Evolutionary conservation across 2,113 vertebrate genomes (phyloP).

Genomic region (Urocynchramus pylzowi): DNA sequence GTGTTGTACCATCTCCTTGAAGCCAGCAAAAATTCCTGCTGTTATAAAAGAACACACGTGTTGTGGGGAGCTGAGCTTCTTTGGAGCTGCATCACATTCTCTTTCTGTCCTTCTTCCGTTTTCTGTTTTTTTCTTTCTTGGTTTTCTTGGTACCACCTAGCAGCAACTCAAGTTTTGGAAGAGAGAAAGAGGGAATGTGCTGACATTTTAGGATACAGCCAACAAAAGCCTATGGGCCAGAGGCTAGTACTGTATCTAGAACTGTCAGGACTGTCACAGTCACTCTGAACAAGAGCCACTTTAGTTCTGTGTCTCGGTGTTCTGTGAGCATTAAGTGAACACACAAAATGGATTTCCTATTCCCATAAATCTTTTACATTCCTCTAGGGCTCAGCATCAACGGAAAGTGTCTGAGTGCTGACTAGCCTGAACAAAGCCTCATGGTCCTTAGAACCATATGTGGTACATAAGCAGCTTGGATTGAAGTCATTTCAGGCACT

Average conservation of each 20-base stretch:
- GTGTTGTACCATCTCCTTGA: neutral
- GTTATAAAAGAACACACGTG: neutral
- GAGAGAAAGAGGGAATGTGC: neutral
- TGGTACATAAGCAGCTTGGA: neutral
- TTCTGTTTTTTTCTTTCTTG: neutral
- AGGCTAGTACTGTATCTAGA: neutral
- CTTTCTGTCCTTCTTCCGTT: neutral
- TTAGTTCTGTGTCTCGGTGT: neutral
- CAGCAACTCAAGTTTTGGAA: neutral
- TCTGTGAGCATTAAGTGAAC: neutral
- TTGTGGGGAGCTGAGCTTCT: neutral
- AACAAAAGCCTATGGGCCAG: neutral
- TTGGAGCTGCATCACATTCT: neutral
- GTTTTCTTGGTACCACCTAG: neutral
- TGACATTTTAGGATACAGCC: neutral
- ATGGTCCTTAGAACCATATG: neutral
- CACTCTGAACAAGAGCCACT: neutral
- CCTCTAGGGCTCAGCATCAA: neutral
- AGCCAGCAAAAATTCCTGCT: neutral
- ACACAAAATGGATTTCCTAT: neutral
- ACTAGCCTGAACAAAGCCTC: neutral
- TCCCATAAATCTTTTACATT: neutral
- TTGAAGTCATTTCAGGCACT: neutral
- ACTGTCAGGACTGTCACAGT: neutral
- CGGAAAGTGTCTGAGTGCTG: neutral